Percentiles rank a stretch among this genome's conserved stretches.
Conservation (phyloP, 2,113 vertebrate genomes). For the Callospermophilus lateralis region DNA sequence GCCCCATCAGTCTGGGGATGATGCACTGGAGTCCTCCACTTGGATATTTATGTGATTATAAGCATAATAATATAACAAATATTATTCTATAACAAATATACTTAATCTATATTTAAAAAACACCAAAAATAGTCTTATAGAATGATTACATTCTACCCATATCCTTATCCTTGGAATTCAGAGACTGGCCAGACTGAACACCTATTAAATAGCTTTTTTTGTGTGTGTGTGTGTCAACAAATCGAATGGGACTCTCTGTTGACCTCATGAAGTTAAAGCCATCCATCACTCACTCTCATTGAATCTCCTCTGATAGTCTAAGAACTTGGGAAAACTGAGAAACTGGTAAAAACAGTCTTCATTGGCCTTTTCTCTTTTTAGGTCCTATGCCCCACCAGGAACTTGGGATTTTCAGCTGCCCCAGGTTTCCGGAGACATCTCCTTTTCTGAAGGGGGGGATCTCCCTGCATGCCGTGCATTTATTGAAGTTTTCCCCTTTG, state of each 20-base stretch:
- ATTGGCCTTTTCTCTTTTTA: neutral
- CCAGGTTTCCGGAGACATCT: neutral
- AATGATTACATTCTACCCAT: neutral
- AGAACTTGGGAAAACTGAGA: neutral
- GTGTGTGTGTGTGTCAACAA: neutral
- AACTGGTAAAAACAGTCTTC: neutral
- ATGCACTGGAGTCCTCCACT: neutral
- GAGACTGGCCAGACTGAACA: neutral
- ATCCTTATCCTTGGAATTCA: neutral
- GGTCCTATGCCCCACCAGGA: neutral
- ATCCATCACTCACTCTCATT: neutral
- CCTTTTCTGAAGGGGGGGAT: neutral
- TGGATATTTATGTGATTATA: neutral
- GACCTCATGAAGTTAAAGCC: neutral
- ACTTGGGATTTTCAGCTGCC: neutral
- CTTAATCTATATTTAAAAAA: too few relatives aligned
- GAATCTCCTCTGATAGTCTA: neutral
- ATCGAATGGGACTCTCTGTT: neutral
- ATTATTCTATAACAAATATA: too few relatives aligned
- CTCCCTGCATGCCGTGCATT: neutral
- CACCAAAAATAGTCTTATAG: neutral
- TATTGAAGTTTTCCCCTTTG: neutral
- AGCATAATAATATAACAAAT: neutral
- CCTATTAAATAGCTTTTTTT: neutral
- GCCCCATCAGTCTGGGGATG: neutral